These are phyloP conservation scores for Perca fluviatilis DNA, from an alignment of 2,113 vertebrate genomes.

Conservation along the genomic window DNA sequence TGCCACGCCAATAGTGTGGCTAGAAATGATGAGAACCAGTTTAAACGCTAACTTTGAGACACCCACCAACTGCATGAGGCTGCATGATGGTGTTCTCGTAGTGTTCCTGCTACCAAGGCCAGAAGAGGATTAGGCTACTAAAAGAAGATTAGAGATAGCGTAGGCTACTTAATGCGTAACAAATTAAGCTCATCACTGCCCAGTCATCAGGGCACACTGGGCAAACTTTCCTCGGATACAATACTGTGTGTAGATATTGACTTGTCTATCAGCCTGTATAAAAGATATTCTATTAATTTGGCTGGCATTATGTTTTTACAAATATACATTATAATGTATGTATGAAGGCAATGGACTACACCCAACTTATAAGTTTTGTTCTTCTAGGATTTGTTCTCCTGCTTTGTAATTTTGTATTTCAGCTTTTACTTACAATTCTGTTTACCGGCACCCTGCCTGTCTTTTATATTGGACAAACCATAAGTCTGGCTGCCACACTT, in stretches of 20 bases:
- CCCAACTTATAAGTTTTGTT: background rate
- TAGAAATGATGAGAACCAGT: background rate
- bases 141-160: constrained; percentile 46
- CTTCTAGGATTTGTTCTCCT: background rate
- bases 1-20: background rate
- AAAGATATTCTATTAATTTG: background rate
- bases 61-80: background rate
- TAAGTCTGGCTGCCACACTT: constrained; percentile 23
- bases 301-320: background rate
- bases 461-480: constrained; percentile 39
- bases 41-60: background rate
- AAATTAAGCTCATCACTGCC: constrained; percentile 34
- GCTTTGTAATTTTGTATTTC: background rate
- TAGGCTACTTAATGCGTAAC: constrained; percentile 30
- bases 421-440: constrained; percentile 17
- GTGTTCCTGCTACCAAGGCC: background rate
- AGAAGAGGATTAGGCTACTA: constrained; percentile 28
- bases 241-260: background rate
- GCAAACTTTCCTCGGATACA: constrained; percentile 12
- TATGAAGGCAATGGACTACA: no score
- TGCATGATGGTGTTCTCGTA: background rate
- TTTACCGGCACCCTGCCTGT: constrained; percentile 8
- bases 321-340: background rate
- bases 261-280: background rate
- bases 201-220: constrained; percentile 16